Base-by-base conservation (phyloP, 2,113 vertebrate species). In the Nematolebias whitei region DNA sequence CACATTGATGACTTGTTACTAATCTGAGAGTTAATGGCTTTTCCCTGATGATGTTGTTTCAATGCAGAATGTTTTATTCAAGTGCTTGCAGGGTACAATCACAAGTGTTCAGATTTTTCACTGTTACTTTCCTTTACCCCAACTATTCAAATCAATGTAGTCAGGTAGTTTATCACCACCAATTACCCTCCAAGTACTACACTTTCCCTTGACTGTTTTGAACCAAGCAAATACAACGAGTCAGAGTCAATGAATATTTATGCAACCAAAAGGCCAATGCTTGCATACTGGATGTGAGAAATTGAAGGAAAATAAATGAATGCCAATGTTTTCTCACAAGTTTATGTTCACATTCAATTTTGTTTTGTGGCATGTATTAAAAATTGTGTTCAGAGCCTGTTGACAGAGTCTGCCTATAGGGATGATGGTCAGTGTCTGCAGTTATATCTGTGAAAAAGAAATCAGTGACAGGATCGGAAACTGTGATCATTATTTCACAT, bases 31-130 rank as follows among this genome's bases (percentile, higher is more conserved):
- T 74, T 82, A 83, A 86, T 82, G 63, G 56, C 71, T 78, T 79
- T 75, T 62, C 52, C 49, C 43, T 53, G 71, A n/a, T 47, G 52
- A 73, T 79, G 75, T 72, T 47, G 77, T 76, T 81, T 73, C 61
- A 39, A 8, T 79, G 54, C 59, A 45, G 68, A 14, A 79, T 84
- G 68, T 83, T 81, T 88, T 85, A 85, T 87, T 89, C 67, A 82
- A 73, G 80, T 74, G 68, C 59, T 48, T 12, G 32, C 62, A 44
- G 48, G 52, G 64, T 69, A 65, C 16, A 29, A 70, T 74, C n/a
- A 61, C 75, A 59, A 87, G 72, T 76, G 78, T 87, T 76, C 35
- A 82, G 74, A 88, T 90, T 76, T 71, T 81, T 89, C 89, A 89
- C 73, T 80, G 76, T 72, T 82, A 44, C 55, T 61, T 88, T 78